Evolutionary conservation across 1,140 invertebrate genomes (phyloP), one percentile per base, ranked within the genome.

Genomic region (Centruroides sculpturatus): DNA sequence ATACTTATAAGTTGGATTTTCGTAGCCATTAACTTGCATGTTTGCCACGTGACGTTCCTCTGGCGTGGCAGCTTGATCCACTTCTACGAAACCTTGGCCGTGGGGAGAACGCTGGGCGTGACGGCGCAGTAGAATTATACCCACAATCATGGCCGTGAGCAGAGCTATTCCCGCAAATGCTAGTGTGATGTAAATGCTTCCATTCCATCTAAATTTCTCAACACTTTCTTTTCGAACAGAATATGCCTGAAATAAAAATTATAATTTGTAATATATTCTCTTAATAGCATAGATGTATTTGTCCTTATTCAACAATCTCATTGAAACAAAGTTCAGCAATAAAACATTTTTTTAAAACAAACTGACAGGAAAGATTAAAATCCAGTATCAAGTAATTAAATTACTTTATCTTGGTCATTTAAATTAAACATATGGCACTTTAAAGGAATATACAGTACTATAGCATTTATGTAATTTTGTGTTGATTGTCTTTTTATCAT

Each of bases 1-100:
- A 77, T 97, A 98, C 83, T 95, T 97, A 81, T 98, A 99, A 69
- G 95, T 98, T 63, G 96, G 96, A 81, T 99, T 99, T 75, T 98
- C 96, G 75, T 99, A 99, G 70, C 96, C 96, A 76, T 98, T 99
- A 74, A 98, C 95, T 78, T 99, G 96, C 95, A 99, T 98, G 76
- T 95, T 96, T 69, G 91, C 89, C 57, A 99, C 92, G 74, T 98
- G 93, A 73, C 92, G 82, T 74, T 99, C 95, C 74, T 99, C 95
- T 5, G 94, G 94, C 55, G 93, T 94, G 50, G 87, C 88, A 57
- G 87, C 83, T 70, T 86, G 85, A 73, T 87, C 83, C 36, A 93
- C 90, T 77, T 93, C 89, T 61, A 96, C 88, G 74, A 96, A 98
- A 64, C 92, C 92, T 82, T 94, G 90, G 69, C 89, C 86, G 67